Evolutionary conservation across 2,797 vertebrate species (phyloP).

Genomic region (Acestrorhynchus altus): DNA sequence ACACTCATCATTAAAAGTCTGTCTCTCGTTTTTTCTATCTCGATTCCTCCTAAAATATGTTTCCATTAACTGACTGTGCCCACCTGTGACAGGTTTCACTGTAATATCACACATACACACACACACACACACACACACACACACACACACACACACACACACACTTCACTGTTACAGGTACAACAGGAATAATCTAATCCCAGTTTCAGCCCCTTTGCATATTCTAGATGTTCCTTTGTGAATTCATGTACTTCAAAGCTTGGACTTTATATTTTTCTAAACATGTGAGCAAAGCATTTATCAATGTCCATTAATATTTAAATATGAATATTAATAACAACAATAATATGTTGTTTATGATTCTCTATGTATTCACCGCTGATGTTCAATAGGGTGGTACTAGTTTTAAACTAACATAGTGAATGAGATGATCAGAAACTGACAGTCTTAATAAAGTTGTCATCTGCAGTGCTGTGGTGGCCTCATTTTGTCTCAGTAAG

Average conservation of each 20-base stretch:
- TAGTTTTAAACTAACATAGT: conserved; percentile 14
- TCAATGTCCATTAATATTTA: conserved; percentile 40
- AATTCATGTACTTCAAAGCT: conserved; percentile 70
- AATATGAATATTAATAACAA: not conserved
- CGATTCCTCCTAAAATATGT: conserved; percentile 53
- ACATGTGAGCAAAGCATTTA: conserved; percentile 61
- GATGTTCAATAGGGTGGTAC: conserved; percentile 39
- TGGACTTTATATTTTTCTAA: conserved; percentile 84
- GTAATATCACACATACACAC: conserved; percentile 21
- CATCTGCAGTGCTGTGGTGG: not conserved
- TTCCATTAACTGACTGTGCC: conserved; percentile 42
- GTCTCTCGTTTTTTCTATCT: conserved; percentile 16
- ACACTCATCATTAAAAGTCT: conserved; percentile 19
- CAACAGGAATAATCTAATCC: conserved; percentile 1
- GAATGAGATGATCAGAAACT: not conserved
- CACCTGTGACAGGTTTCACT: conserved; percentile 44
- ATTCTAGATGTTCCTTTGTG: conserved; percentile 67
- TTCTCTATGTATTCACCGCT: conserved; percentile 66
- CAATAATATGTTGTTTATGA: conserved; percentile 59
- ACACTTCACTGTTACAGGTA: not conserved
- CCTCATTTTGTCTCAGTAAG: not conserved
- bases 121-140: conserved; percentile 27
- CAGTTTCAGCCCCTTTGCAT: not conserved
- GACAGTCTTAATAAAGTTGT: conserved; percentile 35
- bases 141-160: conserved; percentile 37